Evolutionary conservation across 2,888 invertebrate genomes (phyloP).

Genomic region (Tanypteryx hageni): DNA sequence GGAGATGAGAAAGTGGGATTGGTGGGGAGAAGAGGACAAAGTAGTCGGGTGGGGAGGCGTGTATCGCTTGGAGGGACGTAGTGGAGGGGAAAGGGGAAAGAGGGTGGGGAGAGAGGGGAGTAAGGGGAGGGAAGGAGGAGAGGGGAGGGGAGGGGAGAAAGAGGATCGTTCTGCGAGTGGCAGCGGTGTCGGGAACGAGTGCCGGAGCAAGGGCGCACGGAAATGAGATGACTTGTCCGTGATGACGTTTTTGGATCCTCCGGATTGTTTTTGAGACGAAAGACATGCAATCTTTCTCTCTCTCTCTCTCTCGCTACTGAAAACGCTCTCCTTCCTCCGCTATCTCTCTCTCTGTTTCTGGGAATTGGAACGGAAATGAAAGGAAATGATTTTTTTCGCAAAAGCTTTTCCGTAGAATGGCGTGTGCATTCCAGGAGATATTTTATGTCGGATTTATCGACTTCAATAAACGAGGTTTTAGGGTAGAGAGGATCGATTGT

Average conservation of each 20-base stretch:
- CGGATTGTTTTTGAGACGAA: constrained; percentile 59
- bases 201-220: not conserved
- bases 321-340: not conserved
- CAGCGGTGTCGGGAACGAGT: not conserved
- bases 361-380: not conserved
- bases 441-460: not conserved
- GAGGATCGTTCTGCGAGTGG: not conserved
- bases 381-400: not conserved
- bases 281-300: constrained; percentile 18
- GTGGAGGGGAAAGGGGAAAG: too few relatives aligned
- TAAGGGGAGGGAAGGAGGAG: not conserved
- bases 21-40: not conserved
- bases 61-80: not conserved
- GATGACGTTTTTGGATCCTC: constrained; percentile 37
- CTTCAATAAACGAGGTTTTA: not conserved
- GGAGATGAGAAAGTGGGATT: not conserved
- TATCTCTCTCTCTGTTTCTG: not conserved
- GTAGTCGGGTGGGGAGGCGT: not conserved
- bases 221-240: constrained; percentile 53
- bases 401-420: not conserved
- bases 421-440: not conserved
- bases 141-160: not conserved
- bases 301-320: not conserved
- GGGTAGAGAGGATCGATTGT: too few relatives aligned
- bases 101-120: not conserved